phyloP scores from a whole-genome alignment of 2,888 invertebrate species.

The Drosophila borealis region DNA sequence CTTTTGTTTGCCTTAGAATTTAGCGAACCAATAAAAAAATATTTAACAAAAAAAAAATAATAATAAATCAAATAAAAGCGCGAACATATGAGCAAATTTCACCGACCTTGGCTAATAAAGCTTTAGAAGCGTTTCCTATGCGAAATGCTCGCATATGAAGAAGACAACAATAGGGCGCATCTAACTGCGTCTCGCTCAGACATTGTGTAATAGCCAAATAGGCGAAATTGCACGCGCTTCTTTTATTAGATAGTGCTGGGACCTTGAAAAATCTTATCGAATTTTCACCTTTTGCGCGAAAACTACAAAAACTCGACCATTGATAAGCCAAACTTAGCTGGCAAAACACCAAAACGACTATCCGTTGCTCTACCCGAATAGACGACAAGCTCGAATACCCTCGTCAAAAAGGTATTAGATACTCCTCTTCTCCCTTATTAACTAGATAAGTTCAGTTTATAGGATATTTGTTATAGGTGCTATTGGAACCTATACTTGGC shows the following conservation, averaged over 20 bases:
- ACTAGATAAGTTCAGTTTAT: too few relatives aligned
- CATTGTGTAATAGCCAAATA: constrained; percentile 46
- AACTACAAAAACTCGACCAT: constrained; percentile 51
- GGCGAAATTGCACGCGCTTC: constrained; percentile 49
- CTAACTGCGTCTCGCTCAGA: constrained; percentile 1
- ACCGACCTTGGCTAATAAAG: constrained; percentile 75
- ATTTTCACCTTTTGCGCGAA: constrained; percentile 81
- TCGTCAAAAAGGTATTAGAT: too few relatives aligned
- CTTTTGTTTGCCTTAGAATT: constrained; percentile 45
- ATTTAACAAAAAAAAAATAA: constrained; percentile 1
- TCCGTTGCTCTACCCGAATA: constrained; percentile 9
- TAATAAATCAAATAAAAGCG: constrained; percentile 8
- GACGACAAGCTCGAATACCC: not conserved
- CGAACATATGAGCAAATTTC: constrained; percentile 32
- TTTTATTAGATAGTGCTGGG: constrained; percentile 31
- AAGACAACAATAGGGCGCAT: not conserved
- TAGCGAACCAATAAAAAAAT: constrained; percentile 31
- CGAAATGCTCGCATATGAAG: not conserved
- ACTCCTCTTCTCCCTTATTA: too few relatives aligned
- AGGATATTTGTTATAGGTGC: not conserved
- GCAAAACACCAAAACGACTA: not conserved
- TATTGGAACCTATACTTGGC: not conserved
- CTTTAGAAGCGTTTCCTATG: constrained; percentile 18
- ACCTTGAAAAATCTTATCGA: constrained; percentile 82
- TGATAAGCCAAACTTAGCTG: constrained; percentile 41